Evolutionary conservation across 2,888 invertebrate genomes (phyloP).

Genomic region (Leptogaster cylindrica): DNA sequence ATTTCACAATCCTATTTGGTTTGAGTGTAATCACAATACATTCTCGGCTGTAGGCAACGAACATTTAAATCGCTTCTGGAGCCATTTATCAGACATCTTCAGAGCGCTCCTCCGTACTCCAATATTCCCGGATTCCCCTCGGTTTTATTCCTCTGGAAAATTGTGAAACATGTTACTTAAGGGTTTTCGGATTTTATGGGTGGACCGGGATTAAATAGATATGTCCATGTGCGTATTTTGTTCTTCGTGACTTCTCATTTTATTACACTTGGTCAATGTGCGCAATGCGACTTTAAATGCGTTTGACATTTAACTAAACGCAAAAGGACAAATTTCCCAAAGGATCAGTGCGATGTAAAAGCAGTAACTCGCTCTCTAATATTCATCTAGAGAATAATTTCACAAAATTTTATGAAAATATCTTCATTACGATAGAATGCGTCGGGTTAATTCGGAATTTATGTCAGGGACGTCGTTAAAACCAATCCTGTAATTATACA

Average conservation of each 20-base stretch:
- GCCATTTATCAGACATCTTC: conserved; percentile 23
- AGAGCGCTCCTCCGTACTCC: no score
- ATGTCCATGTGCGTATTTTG: not conserved
- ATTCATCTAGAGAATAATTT: no score
- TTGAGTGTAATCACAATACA: no score
- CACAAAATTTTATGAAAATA: no score
- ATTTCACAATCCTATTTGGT: not conserved
- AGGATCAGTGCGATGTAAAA: no score
- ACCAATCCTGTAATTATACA: no score
- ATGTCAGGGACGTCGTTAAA: no score
- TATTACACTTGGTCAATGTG: conserved; percentile 6
- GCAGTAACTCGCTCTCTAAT: conserved; percentile 6
- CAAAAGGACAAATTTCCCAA: not conserved
- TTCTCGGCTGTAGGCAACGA: not conserved
- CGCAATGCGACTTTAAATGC: conserved; percentile 9
- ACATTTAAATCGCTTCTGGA: conserved; percentile 27
- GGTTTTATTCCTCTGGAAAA: not conserved
- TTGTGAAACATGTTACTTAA: conserved; percentile 11
- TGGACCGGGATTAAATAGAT: conserved; percentile 26
- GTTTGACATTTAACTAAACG: conserved; percentile 3
- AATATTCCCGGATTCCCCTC: no score
- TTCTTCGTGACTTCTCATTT: conserved; percentile 28
- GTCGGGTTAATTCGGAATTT: no score
- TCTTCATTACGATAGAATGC: no score
- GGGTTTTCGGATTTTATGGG: conserved; percentile 23